phyloP scores from a whole-genome alignment of 2,888 invertebrate species.

The Protonemura montana region DNA sequence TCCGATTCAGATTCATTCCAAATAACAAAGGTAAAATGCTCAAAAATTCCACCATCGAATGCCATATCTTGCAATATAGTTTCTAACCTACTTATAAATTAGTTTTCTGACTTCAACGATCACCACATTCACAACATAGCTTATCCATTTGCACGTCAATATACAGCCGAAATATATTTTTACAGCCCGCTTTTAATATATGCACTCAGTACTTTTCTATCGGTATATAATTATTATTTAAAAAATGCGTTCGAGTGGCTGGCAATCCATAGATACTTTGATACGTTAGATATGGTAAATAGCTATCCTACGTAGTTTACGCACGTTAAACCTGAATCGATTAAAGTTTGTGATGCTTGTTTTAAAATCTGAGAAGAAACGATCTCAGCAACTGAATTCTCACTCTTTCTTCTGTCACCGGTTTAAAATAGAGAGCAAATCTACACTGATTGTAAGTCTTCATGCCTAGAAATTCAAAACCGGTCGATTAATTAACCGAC shows the following conservation, averaged over 20 bases:
- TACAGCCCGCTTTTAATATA: neutral
- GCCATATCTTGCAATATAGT: neutral
- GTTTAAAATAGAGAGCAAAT: conserved; percentile 36
- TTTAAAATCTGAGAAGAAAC: neutral
- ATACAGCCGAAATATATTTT: neutral
- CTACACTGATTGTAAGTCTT: conserved; percentile 30
- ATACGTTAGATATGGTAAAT: neutral
- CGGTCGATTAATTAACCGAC: neutral
- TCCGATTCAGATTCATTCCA: neutral
- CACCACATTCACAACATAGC: conserved; percentile 7
- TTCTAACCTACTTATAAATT: neutral
- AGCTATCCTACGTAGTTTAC: neutral
- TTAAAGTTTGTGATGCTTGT: neutral
- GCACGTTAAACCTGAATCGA: neutral
- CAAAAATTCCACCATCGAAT: neutral
- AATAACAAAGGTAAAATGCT: neutral
- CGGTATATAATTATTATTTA: neutral
- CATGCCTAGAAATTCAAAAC: neutral
- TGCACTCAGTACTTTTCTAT: neutral
- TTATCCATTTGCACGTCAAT: neutral
- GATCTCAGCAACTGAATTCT: neutral
- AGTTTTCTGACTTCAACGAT: neutral
- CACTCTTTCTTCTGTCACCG: neutral
- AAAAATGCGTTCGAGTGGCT: neutral
- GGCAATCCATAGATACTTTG: neutral